Conservation (phyloP, 2,888 invertebrate species). For the Eucriotettix oculatus region DNA sequence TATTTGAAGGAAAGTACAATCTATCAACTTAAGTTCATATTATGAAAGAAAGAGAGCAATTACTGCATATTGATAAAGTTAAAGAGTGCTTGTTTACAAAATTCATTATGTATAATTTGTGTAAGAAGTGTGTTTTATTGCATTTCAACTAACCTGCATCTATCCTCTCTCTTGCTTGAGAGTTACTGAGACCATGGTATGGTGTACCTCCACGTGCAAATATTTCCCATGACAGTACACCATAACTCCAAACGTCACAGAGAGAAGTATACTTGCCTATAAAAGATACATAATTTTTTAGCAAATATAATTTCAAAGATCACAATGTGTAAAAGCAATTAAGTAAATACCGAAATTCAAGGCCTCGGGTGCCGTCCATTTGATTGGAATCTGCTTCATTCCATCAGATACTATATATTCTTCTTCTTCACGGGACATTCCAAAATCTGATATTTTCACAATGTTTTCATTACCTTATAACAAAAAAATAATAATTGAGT, state of each 20-base stretch:
- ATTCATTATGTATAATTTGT: no score
- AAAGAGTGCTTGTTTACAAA: no score
- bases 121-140: no score
- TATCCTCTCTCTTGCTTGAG: slow-evolving; percentile 83
- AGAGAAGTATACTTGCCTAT: slow-evolving; percentile 82
- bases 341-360: slow-evolving; percentile 63
- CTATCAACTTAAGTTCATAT: no score
- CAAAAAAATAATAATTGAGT: not conserved
- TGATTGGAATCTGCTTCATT: slow-evolving; percentile 96
- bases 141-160: slow-evolving; percentile 51
- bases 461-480: slow-evolving; percentile 54
- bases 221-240: slow-evolving; percentile 92
- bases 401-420: slow-evolving; percentile 94
- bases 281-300: not conserved
- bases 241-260: slow-evolving; percentile 96
- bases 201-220: slow-evolving; percentile 88
- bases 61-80: no score
- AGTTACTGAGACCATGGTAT: slow-evolving; percentile 86
- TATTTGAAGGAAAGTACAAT: no score
- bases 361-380: slow-evolving; percentile 97
- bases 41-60: no score
- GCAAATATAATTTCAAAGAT: not conserved
- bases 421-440: slow-evolving; percentile 93
- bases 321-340: not conserved
- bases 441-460: slow-evolving; percentile 95